Conservation (phyloP, 2,797 vertebrate genomes). For the Rhinophrynus dorsalis region DNA sequence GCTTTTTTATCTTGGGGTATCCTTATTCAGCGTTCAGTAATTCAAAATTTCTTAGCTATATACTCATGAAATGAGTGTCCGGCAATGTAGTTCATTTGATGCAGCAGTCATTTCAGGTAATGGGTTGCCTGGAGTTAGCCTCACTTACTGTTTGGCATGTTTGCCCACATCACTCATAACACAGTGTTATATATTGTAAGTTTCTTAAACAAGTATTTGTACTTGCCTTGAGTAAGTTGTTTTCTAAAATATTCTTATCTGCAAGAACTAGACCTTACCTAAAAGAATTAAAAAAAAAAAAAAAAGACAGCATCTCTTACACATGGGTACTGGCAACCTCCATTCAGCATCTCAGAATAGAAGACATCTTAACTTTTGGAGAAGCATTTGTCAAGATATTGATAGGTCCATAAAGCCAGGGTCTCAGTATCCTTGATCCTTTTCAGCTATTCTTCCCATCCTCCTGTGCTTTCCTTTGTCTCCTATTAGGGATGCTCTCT, state of each 20-base stretch:
- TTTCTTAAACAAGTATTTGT: not conserved
- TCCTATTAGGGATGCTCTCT: constrained; percentile 30
- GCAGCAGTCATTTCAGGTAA: too few species aligned
- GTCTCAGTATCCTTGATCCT: constrained; percentile 5
- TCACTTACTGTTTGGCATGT: too few species aligned
- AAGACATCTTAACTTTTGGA: not conserved
- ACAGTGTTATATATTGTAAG: too few species aligned
- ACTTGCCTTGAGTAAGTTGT: not conserved
- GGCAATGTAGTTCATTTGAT: too few species aligned
- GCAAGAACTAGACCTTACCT: constrained; percentile 8
- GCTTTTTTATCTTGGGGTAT: too few species aligned
- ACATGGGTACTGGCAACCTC: not conserved
- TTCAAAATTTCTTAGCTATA: too few species aligned
- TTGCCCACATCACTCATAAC: too few species aligned
- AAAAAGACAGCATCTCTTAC: not conserved
- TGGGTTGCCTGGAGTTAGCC: too few species aligned
- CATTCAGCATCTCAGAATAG: not conserved
- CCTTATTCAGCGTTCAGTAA: too few species aligned
- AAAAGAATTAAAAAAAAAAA: too few species aligned
- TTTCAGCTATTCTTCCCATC: constrained; percentile 16
- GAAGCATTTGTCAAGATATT: not conserved
- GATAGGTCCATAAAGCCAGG: not conserved
- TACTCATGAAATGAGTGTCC: too few species aligned
- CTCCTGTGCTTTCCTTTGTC: constrained; percentile 36
- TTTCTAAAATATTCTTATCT: not conserved